These are phyloP conservation scores for Haliclona indistincta DNA, from an alignment of 37 sponge, comb jelly and placozoan genomes.

Conservation along the genomic window DNA sequence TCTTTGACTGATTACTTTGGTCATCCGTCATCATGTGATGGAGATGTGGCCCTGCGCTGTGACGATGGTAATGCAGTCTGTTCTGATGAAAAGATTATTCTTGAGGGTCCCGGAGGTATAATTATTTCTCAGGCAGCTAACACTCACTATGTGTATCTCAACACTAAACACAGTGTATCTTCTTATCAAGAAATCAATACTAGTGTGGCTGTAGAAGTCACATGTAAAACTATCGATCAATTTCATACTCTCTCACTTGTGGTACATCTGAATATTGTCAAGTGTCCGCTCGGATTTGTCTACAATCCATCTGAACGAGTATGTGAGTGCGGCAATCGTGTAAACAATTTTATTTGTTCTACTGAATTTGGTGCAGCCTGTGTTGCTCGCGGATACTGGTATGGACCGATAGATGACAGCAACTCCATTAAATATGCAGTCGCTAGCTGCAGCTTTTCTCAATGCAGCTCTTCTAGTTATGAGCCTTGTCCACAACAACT, in stretches of 20 bases:
- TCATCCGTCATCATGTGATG: background rate
- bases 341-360: background rate
- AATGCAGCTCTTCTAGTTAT: background rate
- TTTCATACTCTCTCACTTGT: background rate
- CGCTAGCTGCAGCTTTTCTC: no score
- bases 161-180: background rate
- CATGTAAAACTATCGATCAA: background rate
- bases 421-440: no score
- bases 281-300: background rate
- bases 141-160: background rate
- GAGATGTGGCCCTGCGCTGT: background rate
- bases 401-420: background rate
- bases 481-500: background rate
- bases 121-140: background rate
- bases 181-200: background rate
- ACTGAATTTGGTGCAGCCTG: background rate
- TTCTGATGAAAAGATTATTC: background rate
- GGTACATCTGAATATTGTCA: background rate
- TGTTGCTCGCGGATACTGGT: background rate
- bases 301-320: background rate
- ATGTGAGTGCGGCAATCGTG: slow-evolving; percentile 1
- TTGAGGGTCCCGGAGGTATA: background rate
- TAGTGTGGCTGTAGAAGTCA: background rate
- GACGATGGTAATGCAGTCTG: background rate
- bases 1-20: background rate